Base-by-base conservation (phyloP, 92 coral and sea anemone genomes). In the Nematostella vectensis region DNA sequence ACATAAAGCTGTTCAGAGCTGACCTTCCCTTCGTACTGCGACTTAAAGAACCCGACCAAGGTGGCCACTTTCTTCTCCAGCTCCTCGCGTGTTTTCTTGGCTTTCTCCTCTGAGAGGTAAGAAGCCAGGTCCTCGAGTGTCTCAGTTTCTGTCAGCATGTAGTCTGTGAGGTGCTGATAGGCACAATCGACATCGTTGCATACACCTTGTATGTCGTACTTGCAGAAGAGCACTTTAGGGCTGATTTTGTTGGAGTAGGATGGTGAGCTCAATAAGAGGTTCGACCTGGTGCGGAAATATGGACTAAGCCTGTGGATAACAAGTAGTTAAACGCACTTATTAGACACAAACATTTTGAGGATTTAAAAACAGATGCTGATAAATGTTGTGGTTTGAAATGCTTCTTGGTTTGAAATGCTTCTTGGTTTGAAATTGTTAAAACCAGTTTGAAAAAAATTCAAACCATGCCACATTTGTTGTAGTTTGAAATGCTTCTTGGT, bases 171-270 rank as follows among this genome's bases (percentile, higher is more conserved):
- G 59, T 93, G 99, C 39, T 91, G 98, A 37, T 48, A 64, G 15
- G 62, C 59, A 63, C 96, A 86, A 26, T 86, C 80, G 57, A 83
- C 91, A 19, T 93, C 99, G 59, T 80, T 93, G 49, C 99, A 93
- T 13, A 77, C 71, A 27, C 99, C 99, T 54, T 87, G 79, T 42
- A 93, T 71, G 47, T 88, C 96, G 50, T 65, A 93, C 54, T 63
- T 70, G 48, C 99, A 93, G 1, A 87, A 29, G 11, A 85, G 74
- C 19, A 68, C 48, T 3, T 4, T 23, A 3, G 96, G 96, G 16
- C 79, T 65, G n/a, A 93, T 62, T 51, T 87, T 83, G 51, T 88
- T 70, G 39, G 96, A 59, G 66, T 61, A 80, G 2, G 99, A 65
- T 1, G 62, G 40, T 23, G 99, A 87, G 45, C 82, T 80, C 23